phyloP scores from a whole-genome alignment of 2,113 vertebrate genomes.

The Eonycteris spelaea region DNA sequence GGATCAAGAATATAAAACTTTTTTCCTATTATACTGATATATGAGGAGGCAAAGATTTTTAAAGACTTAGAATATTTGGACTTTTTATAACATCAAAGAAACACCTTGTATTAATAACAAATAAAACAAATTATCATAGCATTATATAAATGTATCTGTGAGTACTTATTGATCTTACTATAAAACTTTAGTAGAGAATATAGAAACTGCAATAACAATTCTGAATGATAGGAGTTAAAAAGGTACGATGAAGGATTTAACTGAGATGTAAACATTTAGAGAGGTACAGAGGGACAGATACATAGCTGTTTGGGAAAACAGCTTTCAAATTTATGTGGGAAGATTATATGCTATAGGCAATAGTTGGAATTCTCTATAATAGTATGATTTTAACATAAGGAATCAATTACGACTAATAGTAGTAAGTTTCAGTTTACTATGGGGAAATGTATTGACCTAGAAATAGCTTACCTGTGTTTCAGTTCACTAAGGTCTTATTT shows the following conservation, averaged over 20 bases:
- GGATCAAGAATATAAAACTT: not conserved
- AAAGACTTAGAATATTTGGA: not conserved
- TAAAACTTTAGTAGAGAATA: not conserved
- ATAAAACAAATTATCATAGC: conserved; percentile 30
- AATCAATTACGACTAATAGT: conserved; percentile 23
- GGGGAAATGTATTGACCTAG: conserved; percentile 31
- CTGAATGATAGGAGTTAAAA: conserved; percentile 8
- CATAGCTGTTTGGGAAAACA: conserved; percentile 13
- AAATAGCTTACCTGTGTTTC: conserved; percentile 1
- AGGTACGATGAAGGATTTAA: conserved; percentile 39
- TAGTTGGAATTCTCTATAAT: not conserved
- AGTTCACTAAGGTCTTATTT: not conserved
- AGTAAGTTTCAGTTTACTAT: conserved; percentile 32
- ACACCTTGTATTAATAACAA: conserved; percentile 7
- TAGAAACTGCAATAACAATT: conserved; percentile 28
- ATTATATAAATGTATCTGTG: not conserved
- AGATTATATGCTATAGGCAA: not conserved
- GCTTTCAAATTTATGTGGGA: not conserved
- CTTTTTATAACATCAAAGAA: conserved; percentile 44
- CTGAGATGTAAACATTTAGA: not conserved
- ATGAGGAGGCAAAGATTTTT: not conserved
- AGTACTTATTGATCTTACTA: not conserved
- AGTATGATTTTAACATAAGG: conserved; percentile 13
- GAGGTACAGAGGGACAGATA: not conserved
- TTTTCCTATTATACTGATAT: not conserved